Evolutionary conservation across 2,113 vertebrate genomes (phyloP), one percentile per base, ranked within the genome.

Genomic region (Saccopteryx bilineata): DNA sequence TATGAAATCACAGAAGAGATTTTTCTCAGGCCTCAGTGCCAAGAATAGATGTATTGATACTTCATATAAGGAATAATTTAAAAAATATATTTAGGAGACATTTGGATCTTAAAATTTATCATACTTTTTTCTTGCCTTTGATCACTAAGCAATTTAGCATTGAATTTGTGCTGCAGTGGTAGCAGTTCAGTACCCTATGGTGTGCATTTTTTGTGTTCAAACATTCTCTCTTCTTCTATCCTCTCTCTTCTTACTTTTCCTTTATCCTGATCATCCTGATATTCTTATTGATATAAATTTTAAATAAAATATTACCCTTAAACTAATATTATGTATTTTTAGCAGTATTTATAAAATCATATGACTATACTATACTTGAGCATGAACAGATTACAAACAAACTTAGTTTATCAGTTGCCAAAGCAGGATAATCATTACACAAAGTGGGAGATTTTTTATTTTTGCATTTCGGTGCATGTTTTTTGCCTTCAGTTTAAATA

Each of bases 351-450:
- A 56, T 69, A 23, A 76, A 75, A 76, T 56, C 26, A 1, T 39
- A 18, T 54, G 23, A 87, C 86, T 58, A 4, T 58, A 52, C 1
- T 52, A 33, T 31, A 15, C 19, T 13, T n/a, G 18, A 61, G 11
- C 24, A 60, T 91, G 26, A 92, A 54, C 1, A 12, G 48, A 33
- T 50, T 46, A 69, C 4, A 65, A 68, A 80, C 24, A 71, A 50
- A 66, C 17, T 69, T 91, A 19, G n/a, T 87, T 79, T 89, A 33
- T 76, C 69, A 69, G 10, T 91, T 85, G n/a, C 18, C 61, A 86
- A 50, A 78, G 26, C 74, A 68, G 26, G 46, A 5, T 71, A 85
- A 23, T 89, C 54, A 50, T 50, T 85, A 71, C 9, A 26, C 17
- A 46, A 15, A 74, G 2, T 12, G 17, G 31, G 13, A 56, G 1